These are phyloP conservation scores for Poliocrania exsul DNA, from an alignment of 2,797 vertebrate species.

Conservation along the genomic window DNA sequence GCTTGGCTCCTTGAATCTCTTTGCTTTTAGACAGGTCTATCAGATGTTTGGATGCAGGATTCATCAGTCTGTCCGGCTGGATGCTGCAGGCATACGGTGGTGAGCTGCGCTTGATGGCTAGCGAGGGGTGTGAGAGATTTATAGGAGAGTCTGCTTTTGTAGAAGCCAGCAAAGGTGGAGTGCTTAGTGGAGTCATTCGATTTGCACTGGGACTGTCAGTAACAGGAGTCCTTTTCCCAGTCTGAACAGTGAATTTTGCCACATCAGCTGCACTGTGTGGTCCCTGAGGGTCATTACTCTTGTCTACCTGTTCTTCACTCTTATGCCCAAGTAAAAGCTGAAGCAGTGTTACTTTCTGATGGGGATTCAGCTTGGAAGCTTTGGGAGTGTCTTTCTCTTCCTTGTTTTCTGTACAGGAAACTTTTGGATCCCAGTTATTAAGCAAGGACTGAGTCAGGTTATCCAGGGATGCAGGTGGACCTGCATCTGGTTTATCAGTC, in stretches of 20 bases:
- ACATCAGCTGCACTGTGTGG: conserved; percentile 79
- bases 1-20: conserved; percentile 78
- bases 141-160: conserved; percentile 79
- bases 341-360: conserved; percentile 95
- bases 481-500: conserved; percentile 76
- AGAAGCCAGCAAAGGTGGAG: conserved; percentile 73
- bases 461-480: conserved; percentile 82
- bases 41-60: conserved; percentile 79
- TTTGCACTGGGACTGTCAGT: conserved; percentile 72
- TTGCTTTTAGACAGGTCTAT: conserved; percentile 82
- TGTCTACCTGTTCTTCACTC: conserved; percentile 86
- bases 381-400: conserved; percentile 86
- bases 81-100: conserved; percentile 76
- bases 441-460: conserved; percentile 92
- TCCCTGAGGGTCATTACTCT: conserved; percentile 81
- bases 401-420: conserved; percentile 78
- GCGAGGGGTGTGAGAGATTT: conserved; percentile 76
- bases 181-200: conserved; percentile 76
- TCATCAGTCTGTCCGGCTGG: conserved; percentile 71
- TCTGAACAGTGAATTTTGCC: conserved; percentile 73
- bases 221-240: conserved; percentile 74
- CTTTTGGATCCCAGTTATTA: conserved; percentile 94
- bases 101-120: conserved; percentile 76
- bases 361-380: conserved; percentile 87
- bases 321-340: conserved; percentile 95